phyloP scores from a whole-genome alignment of 2,888 invertebrate species.

The Cheilosia impressa region DNA sequence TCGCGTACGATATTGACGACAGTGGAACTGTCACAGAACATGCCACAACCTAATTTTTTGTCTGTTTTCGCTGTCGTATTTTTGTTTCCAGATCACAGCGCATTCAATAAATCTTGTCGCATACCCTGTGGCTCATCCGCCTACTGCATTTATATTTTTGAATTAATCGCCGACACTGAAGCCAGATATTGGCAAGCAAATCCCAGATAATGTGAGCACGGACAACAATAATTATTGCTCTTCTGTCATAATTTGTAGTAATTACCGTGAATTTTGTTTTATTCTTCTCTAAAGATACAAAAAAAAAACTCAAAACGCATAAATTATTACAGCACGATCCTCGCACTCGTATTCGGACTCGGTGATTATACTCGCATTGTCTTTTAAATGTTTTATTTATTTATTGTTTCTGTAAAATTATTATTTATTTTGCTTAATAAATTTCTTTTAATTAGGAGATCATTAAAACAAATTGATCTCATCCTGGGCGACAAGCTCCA shows the following conservation, averaged over 20 bases:
- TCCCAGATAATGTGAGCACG: conserved; percentile 51
- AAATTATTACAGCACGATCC: conserved; percentile 41
- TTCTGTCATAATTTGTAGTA: conserved; percentile 67
- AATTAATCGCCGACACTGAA: conserved; percentile 66
- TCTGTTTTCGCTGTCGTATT: conserved; percentile 69
- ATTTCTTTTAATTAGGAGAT: conserved; percentile 54
- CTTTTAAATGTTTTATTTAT: background rate
- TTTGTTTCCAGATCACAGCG: conserved; percentile 69
- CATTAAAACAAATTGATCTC: conserved; percentile 61
- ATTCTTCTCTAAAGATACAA: conserved; percentile 30
- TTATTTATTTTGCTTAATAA: conserved; percentile 36
- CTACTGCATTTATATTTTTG: conserved; percentile 67
- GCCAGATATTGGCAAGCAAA: conserved; percentile 55
- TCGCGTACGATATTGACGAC: conserved; percentile 74
- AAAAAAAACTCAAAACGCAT: conserved; percentile 13
- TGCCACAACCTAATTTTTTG: conserved; percentile 75
- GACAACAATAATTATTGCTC: conserved; percentile 53
- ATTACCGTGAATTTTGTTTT: conserved; percentile 59
- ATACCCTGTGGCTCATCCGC: conserved; percentile 57
- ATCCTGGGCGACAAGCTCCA: conserved; percentile 10
- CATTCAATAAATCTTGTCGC: conserved; percentile 70
- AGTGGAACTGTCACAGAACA: conserved; percentile 70
- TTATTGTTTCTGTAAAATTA: conserved; percentile 3
- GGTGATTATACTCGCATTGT: background rate
- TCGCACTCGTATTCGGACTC: conserved; percentile 8